Conservation (phyloP, 1,140 invertebrate species). For the Kradibia gibbosae region DNA sequence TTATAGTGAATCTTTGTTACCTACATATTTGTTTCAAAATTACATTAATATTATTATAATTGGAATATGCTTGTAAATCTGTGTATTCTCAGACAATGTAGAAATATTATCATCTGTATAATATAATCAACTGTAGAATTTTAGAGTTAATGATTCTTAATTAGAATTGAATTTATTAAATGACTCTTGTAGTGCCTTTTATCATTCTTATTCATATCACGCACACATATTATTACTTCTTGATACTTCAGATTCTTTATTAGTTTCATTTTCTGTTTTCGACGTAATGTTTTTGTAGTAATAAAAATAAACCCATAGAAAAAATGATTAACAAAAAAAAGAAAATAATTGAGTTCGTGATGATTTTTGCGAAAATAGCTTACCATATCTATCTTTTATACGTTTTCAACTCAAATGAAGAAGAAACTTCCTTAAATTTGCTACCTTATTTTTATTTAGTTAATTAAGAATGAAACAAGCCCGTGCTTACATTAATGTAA, state of each 20-base stretch:
- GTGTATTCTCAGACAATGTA: background rate
- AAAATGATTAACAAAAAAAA: background rate
- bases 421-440: background rate
- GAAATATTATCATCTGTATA: no score
- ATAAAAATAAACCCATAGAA: conserved; percentile 22
- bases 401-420: background rate
- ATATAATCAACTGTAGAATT: background rate
- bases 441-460: background rate
- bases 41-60: no score
- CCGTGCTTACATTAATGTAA: conserved; percentile 20
- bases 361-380: background rate
- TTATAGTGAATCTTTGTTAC: no score
- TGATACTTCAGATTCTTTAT: no score
- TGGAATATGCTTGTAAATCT: background rate
- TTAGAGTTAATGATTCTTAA: background rate
- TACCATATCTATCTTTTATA: conserved; percentile 28
- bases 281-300: background rate
- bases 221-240: background rate
- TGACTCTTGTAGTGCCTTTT: background rate
- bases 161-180: no score
- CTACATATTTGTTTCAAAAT: no score
- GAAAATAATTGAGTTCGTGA: background rate
- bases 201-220: background rate
- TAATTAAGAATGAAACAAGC: conserved; percentile 11
- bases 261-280: background rate